Conservation (phyloP, 2,888 invertebrate genomes). For the Rhaphigaster nebulosa region DNA sequence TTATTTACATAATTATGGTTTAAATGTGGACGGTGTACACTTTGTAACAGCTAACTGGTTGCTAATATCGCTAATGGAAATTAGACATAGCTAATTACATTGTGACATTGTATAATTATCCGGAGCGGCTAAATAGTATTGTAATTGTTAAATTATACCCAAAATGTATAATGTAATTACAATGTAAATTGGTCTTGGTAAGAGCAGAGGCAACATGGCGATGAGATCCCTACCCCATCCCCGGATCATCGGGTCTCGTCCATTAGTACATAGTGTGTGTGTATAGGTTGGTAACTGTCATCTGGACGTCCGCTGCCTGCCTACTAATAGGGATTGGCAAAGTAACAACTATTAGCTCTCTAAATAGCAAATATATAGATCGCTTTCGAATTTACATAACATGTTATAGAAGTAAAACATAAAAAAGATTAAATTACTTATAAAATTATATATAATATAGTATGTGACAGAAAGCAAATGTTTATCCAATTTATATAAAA, state of each 20-base stretch:
- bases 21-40: not conserved
- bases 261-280: not conserved
- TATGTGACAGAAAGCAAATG: no score
- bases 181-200: constrained; percentile 1
- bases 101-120: constrained; percentile 29
- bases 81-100: constrained; percentile 10
- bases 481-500: no score
- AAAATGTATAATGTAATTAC: constrained; percentile 9
- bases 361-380: not conserved
- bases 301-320: no score
- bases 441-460: no score
- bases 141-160: constrained; percentile 4
- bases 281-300: no score
- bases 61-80: constrained; percentile 38
- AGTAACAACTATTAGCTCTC: no score
- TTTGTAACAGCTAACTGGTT: not conserved
- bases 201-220: not conserved
- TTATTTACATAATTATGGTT: not conserved
- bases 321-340: no score
- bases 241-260: not conserved
- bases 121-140: not conserved
- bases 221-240: not conserved
- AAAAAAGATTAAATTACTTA: no score
- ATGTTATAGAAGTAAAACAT: not conserved
- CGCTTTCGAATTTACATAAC: not conserved